A percentile compares a stretch with the other conserved stretches of the same genome.
Conservation (phyloP, 92 coral and sea anemone genomes). For the Isaurus tuberculatus region DNA sequence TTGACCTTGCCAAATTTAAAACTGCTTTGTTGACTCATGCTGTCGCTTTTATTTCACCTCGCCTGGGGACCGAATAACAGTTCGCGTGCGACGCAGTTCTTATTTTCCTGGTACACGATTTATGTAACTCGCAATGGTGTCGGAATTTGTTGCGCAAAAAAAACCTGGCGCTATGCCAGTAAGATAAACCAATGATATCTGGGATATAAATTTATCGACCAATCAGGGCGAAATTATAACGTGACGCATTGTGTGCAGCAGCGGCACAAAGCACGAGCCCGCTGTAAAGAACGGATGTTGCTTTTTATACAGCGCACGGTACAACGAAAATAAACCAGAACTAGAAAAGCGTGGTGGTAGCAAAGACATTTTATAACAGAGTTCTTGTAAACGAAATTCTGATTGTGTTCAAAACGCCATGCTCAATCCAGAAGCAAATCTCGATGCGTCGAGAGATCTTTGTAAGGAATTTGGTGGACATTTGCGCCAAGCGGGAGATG, state of each 20-base stretch:
- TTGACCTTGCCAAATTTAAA: not conserved
- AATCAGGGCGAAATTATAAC: not conserved
- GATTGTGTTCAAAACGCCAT: not conserved
- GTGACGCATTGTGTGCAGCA: conserved; percentile 45
- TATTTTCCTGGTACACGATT: not conserved
- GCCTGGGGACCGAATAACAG: not conserved
- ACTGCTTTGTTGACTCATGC: not conserved
- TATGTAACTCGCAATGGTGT: conserved; percentile 1
- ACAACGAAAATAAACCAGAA: conserved; percentile 18
- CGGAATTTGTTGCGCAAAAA: not conserved
- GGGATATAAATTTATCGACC: not conserved
- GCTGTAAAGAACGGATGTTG: not conserved
- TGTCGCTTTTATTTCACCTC: not conserved
- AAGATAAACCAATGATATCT: conserved; percentile 17
- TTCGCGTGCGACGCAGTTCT: conserved; percentile 28
- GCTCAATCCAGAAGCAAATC: conserved; percentile 9
- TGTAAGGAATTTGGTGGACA: conserved; percentile 9
- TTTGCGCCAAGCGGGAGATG: conserved; percentile 15
- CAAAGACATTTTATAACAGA: not conserved
- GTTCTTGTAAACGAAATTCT: not conserved
- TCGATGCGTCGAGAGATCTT: not conserved
- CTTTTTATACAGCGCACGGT: not conserved
- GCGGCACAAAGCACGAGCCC: conserved; percentile 8
- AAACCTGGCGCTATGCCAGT: conserved; percentile 29
- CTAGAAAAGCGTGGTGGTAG: not conserved